Evolutionary conservation across 64 coral and sea anemone species (phyloP).

Genomic region (Astreopora myriophthalma): DNA sequence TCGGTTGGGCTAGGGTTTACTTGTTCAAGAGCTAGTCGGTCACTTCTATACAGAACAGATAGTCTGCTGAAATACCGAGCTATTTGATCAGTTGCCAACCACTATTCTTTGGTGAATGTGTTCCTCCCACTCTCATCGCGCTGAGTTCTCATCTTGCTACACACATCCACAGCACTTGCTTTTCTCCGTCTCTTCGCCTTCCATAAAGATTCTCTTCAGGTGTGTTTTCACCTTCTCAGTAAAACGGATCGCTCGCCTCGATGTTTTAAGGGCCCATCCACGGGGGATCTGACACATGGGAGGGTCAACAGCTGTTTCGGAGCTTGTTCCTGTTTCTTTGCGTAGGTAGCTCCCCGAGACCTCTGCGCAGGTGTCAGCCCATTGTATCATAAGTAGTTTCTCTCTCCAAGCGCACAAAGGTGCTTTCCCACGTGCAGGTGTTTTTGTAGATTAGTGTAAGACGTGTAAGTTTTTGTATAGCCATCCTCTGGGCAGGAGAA

Average conservation of each 20-base stretch:
- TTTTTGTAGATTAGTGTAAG: not conserved
- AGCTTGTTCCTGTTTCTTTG: not conserved
- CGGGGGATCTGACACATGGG: not conserved
- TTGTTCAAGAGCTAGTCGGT: not conserved
- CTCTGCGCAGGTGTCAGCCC: not conserved
- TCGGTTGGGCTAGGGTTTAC: not conserved
- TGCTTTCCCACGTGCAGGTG: conserved; percentile 19
- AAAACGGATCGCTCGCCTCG: not conserved
- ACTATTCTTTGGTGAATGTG: conserved; percentile 1
- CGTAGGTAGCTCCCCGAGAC: not conserved
- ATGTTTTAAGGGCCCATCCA: conserved; percentile 35
- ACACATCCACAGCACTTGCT: conserved; percentile 16
- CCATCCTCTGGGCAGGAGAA: conserved; percentile 22
- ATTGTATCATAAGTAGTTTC: conserved; percentile 8
- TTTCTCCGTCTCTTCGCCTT: conserved; percentile 38
- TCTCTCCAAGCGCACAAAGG: not conserved
- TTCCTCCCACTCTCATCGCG: conserved; percentile 7
- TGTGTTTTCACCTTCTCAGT: conserved; percentile 26
- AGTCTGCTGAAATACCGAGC: conserved; percentile 29
- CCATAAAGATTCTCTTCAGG: conserved; percentile 13
- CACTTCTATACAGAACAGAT: conserved; percentile 1
- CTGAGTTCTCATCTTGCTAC: not conserved
- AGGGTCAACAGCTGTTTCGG: not conserved
- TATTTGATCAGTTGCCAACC: conserved; percentile 32
- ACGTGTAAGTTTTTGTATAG: not conserved